Evolutionary conservation across 2,888 invertebrate species (phyloP), one percentile per base, ranked within the genome.

Genomic region (Pristionchus fissidentatus): DNA sequence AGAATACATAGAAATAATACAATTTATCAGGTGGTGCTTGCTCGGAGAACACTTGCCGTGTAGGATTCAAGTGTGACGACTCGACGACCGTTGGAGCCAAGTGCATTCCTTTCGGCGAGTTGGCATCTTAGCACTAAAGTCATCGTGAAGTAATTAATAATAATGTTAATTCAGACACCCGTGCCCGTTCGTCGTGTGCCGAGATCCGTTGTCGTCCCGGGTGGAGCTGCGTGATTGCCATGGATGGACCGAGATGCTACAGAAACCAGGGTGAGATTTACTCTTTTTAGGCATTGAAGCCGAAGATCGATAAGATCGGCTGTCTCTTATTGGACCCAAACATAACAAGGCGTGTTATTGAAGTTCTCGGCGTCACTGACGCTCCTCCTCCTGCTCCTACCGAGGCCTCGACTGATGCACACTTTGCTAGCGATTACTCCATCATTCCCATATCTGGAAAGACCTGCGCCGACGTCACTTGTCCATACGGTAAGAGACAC

Each of bases 71-170:
- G 19, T 75, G 75, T 15, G 75, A 43, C 29, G 75, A 75, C 29
- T 46, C 43, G 1, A 46, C 43, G 29, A 4, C 46, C 8, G 66
- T 66, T 15, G 46, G 46, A 13, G 75, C 75, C 26, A 43, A 46
- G 26, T 75, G 75, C 75, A 75, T 75, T 75, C 75, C 75, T 29
- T 75, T n/a, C 41, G 75, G 75, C 46, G 43, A 43, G 75, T 15
- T 49, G 13, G 49, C n/a, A 19, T 49, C 49, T 49, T 49, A 19
- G 49, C 19, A 49, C 49, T 49, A 15, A 49, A 49, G 19, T 49
- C 49, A 19, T 49, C 10, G 13, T 49, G 19, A 49, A 19, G 49
- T 49, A 10, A 15, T 10, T 15, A 49, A 49, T 49, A 49, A 15
- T 10, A 49, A 15, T 49, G 10, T 49, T 10, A 49, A 15, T 75